phyloP scores from a whole-genome alignment of 1,140 invertebrate species.

The Brachionus rotundiformis region DNA sequence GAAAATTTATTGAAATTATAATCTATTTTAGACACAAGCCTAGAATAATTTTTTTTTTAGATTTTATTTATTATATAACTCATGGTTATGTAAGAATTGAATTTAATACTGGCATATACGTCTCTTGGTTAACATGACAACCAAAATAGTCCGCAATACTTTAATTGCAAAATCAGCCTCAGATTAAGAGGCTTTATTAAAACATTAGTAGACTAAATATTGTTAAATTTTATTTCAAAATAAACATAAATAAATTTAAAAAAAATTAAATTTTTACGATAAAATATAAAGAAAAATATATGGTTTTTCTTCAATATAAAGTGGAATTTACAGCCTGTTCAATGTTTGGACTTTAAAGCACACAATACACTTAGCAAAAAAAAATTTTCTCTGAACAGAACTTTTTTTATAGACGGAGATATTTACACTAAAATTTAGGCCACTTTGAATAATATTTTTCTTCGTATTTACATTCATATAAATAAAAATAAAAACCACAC shows the following conservation, averaged over 20 bases:
- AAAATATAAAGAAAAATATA: constrained; percentile 1
- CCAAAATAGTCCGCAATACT: neutral
- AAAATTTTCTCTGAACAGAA: neutral
- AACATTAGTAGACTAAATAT: neutral
- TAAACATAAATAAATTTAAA: neutral
- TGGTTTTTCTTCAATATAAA: too few relatives aligned
- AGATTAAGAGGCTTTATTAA: neutral
- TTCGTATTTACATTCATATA: neutral
- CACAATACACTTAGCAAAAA: neutral
- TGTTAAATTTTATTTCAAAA: constrained; percentile 3
- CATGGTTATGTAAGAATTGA: neutral
- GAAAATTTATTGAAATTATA: neutral
- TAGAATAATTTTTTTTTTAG: neutral
- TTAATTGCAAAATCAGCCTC: neutral
- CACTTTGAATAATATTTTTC: neutral
- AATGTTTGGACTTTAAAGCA: neutral
- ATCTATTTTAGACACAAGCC: neutral
- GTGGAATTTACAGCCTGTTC: neutral
- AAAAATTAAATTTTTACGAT: constrained; percentile 5
- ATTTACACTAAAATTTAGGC: neutral
- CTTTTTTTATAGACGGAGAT: neutral
- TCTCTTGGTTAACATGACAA: neutral
- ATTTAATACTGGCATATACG: neutral
- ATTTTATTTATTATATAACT: neutral
- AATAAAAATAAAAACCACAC: neutral